Conservation (phyloP, 2,797 vertebrate genomes). For the Kryptolebias ocellatus region DNA sequence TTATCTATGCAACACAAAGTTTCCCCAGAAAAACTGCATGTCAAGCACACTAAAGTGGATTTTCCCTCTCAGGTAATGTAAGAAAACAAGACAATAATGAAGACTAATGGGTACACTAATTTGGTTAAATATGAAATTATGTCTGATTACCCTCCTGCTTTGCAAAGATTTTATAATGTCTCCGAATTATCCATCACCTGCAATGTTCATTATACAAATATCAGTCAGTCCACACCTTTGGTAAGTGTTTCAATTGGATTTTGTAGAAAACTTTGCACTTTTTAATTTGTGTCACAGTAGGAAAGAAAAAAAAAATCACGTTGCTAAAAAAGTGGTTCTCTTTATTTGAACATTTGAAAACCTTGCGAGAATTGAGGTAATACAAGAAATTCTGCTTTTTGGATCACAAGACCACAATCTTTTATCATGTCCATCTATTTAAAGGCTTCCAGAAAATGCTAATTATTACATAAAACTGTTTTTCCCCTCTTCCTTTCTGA, state of each 20-base stretch:
- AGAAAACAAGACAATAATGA: conserved; percentile 78
- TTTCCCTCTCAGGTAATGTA: conserved; percentile 72
- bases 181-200: conserved; percentile 68
- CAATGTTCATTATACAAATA: conserved; percentile 71
- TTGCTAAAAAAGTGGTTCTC: neutral
- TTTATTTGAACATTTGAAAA: too few relatives aligned
- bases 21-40: conserved; percentile 30
- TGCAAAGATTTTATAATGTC: conserved; percentile 72
- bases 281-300: conserved; percentile 13
- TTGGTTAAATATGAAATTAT: conserved; percentile 79
- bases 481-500: too few relatives aligned
- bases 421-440: too few relatives aligned
- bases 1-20: conserved; percentile 3
- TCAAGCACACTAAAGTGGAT: conserved; percentile 51
- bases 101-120: conserved; percentile 78
- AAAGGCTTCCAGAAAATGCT: too few relatives aligned
- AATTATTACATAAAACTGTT: too few relatives aligned
- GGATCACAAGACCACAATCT: too few relatives aligned
- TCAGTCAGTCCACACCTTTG: conserved; percentile 67
- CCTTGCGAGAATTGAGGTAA: too few relatives aligned
- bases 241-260: conserved; percentile 42
- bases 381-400: too few relatives aligned
- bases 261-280: conserved; percentile 40
- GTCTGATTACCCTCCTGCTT: conserved; percentile 78
- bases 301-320: conserved; percentile 4